phyloP scores from a whole-genome alignment of 1,140 invertebrate genomes.

The Phymorhynchus buccinoides region DNA sequence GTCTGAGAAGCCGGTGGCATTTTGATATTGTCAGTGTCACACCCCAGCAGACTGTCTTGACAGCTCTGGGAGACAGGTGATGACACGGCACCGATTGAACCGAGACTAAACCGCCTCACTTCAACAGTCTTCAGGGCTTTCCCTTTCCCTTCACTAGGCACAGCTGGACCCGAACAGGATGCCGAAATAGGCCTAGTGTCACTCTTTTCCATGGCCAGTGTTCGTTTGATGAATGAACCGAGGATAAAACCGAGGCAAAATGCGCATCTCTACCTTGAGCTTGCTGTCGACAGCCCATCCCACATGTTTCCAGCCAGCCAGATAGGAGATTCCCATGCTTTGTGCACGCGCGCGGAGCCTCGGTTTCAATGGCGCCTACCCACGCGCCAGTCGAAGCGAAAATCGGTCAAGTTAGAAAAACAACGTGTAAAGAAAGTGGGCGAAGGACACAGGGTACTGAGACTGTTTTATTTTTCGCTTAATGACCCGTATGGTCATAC shows the following conservation, averaged over 20 bases:
- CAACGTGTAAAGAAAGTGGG: neutral
- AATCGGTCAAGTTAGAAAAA: neutral
- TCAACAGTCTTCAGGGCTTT: neutral
- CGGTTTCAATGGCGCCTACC: neutral
- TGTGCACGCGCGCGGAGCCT: neutral
- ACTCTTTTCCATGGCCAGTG: neutral
- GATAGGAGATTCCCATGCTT: neutral
- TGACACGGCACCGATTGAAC: neutral
- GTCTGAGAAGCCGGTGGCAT: slow-evolving; percentile 1
- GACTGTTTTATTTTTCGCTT: neutral
- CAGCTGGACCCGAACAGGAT: neutral
- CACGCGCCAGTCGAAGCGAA: neutral
- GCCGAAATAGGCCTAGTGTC: neutral
- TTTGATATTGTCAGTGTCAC: neutral
- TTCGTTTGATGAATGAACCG: neutral
- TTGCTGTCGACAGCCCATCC: neutral
- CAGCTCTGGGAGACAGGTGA: too few species aligned
- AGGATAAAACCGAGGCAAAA: neutral
- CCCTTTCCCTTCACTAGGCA: neutral
- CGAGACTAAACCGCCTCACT: neutral
- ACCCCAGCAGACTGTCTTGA: neutral
- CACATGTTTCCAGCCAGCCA: neutral
- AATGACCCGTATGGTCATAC: too few species aligned
- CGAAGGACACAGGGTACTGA: neutral
- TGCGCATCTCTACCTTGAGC: neutral